These are phyloP conservation scores for Nasonia longicornis DNA, from an alignment of 1,140 invertebrate genomes.

Conservation along the genomic window DNA sequence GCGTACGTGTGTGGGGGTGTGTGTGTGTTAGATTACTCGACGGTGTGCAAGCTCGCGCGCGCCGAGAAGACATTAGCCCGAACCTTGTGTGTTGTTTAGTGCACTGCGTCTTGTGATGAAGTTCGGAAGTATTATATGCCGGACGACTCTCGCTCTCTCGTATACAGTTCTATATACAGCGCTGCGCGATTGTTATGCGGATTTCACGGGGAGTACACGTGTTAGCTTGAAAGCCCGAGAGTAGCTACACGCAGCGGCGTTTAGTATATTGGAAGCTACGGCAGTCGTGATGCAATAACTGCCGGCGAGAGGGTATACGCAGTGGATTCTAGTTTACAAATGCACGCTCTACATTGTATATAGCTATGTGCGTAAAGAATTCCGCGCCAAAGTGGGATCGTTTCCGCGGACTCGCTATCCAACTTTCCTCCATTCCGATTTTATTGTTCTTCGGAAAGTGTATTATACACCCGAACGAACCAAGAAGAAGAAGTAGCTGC, in stretches of 20 bases:
- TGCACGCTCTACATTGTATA: too few species aligned
- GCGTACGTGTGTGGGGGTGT: too few species aligned
- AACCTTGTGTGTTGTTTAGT: background rate
- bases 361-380: background rate
- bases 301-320: too few species aligned
- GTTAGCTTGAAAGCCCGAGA: too few species aligned
- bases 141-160: background rate
- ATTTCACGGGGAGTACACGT: background rate
- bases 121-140: background rate
- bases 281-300: too few species aligned
- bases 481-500: background rate
- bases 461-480: background rate
- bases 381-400: background rate
- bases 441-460: background rate
- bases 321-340: background rate
- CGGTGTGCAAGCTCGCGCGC: constrained; percentile 29
- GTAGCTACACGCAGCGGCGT: background rate
- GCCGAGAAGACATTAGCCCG: constrained; percentile 26
- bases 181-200: background rate
- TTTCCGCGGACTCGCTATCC: background rate
- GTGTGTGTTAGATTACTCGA: constrained; percentile 24
- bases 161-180: background rate
- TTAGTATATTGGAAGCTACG: background rate
- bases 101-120: constrained; percentile 16
- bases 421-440: background rate